Conservation (phyloP, 2,797 vertebrate species). For the Craterocephalus amniculus region DNA sequence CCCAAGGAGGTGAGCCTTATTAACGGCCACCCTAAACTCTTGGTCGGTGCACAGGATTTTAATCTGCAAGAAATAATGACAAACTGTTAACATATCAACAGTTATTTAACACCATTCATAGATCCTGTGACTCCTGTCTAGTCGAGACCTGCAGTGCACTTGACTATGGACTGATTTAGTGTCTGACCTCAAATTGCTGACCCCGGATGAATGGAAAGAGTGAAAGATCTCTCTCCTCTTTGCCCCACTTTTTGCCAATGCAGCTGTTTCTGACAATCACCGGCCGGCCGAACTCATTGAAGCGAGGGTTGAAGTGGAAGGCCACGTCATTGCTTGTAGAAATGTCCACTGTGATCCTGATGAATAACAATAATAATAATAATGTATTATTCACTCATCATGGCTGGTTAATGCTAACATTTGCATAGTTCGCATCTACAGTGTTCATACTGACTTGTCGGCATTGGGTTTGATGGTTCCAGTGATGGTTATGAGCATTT, state of each 20-base stretch:
- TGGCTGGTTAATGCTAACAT: background rate
- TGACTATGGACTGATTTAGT: background rate
- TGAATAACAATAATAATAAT: no score
- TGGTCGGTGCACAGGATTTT: conserved; percentile 57
- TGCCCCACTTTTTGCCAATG: conserved; percentile 40
- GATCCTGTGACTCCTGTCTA: background rate
- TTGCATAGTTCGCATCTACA: background rate
- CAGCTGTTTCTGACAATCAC: conserved; percentile 61
- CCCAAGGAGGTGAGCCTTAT: conserved; percentile 41
- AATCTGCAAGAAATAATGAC: conserved; percentile 49
- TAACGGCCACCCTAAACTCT: conserved; percentile 47
- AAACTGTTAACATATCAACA: background rate
- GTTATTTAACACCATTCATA: background rate
- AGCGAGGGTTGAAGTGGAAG: conserved; percentile 74
- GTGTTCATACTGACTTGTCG: conserved; percentile 46
- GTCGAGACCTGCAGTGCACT: background rate
- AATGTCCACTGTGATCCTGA: conserved; percentile 63
- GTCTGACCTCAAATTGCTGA: conserved; percentile 54
- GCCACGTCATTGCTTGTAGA: background rate
- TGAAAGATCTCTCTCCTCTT: conserved; percentile 41
- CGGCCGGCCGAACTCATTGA: conserved; percentile 41
- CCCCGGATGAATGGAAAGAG: conserved; percentile 56
- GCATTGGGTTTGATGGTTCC: conserved; percentile 54
- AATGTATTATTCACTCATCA: background rate
- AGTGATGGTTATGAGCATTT: conserved; percentile 59